Conservation (phyloP, 2,797 vertebrate species). For the Rhinichthys osculus region DNA sequence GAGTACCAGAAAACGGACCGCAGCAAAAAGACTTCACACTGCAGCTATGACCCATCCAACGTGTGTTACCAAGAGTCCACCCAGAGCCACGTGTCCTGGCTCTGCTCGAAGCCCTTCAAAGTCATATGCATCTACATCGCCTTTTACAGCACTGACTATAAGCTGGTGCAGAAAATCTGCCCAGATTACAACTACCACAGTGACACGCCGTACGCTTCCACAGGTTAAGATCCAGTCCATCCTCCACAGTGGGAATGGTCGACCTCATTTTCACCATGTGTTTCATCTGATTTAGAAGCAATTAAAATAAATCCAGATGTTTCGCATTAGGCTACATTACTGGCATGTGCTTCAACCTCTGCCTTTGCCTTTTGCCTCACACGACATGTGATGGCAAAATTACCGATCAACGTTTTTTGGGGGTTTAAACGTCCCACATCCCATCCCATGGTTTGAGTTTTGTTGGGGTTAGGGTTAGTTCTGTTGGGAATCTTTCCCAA, state of each 20-base stretch:
- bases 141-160: slow-evolving; percentile 98
- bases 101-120: slow-evolving; percentile 98
- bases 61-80: slow-evolving; percentile 99
- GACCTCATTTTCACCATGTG: slow-evolving; percentile 70
- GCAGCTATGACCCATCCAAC: slow-evolving; percentile 91
- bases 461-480: not conserved
- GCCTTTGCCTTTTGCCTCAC: slow-evolving; percentile 38
- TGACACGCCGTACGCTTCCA: slow-evolving; percentile 95
- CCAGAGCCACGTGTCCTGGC: slow-evolving; percentile 98
- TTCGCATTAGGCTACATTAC: slow-evolving; percentile 70
- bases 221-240: slow-evolving; percentile 81
- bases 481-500: not conserved
- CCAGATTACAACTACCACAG: slow-evolving; percentile 99
- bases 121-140: slow-evolving; percentile 99
- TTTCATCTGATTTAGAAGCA: slow-evolving; percentile 68
- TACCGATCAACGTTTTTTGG: not conserved
- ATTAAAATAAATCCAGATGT: slow-evolving; percentile 80
- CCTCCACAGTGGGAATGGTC: slow-evolving; percentile 50
- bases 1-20: slow-evolving; percentile 99
- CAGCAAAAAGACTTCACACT: slow-evolving; percentile 96
- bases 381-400: not conserved
- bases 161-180: slow-evolving; percentile 99
- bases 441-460: not conserved
- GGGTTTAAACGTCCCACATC: not conserved
- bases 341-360: slow-evolving; percentile 64